phyloP scores from a whole-genome alignment of 2,797 vertebrate species.

The Gambusia yucatana region DNA sequence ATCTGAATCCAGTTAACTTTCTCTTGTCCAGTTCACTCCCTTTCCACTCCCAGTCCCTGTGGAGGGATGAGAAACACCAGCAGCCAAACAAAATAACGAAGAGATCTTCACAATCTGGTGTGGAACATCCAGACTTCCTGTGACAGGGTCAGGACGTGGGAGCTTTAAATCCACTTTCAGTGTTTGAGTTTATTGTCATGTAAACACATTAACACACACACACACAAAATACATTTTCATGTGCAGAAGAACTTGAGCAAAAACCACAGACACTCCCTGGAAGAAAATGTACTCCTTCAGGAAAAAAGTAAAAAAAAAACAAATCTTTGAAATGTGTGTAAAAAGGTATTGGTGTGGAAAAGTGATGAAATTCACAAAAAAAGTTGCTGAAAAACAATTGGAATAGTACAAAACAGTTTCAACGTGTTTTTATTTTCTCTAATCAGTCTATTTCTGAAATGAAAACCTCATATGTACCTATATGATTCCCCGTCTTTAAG shows the following conservation, averaged over 20 bases:
- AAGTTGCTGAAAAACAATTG: not conserved
- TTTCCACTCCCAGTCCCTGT: constrained; percentile 49
- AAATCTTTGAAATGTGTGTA: too few relatives aligned
- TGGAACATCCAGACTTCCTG: constrained; percentile 64
- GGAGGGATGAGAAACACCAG: constrained; percentile 37
- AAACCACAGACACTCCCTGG: not conserved
- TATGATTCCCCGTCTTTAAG: not conserved
- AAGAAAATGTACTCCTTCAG: not conserved
- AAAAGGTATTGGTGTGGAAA: too few relatives aligned
- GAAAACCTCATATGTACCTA: not conserved
- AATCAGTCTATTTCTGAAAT: not conserved
- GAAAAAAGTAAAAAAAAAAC: not conserved
- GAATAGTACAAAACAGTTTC: not conserved
- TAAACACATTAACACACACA: constrained; percentile 5
- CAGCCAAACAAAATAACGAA: constrained; percentile 44
- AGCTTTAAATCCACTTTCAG: constrained; percentile 9
- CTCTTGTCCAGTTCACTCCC: constrained; percentile 34
- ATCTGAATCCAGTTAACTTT: not conserved
- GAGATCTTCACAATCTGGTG: constrained; percentile 32
- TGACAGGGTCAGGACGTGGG: constrained; percentile 45
- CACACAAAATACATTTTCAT: constrained; percentile 21
- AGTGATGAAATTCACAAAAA: too few relatives aligned
- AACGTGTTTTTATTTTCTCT: not conserved
- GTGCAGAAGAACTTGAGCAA: not conserved
- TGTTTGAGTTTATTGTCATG: constrained; percentile 8